A percentile compares a stretch with the other conserved stretches of the same genome.
Conservation (phyloP, 2,113 vertebrate species). For the Paradisaea rubra region DNA sequence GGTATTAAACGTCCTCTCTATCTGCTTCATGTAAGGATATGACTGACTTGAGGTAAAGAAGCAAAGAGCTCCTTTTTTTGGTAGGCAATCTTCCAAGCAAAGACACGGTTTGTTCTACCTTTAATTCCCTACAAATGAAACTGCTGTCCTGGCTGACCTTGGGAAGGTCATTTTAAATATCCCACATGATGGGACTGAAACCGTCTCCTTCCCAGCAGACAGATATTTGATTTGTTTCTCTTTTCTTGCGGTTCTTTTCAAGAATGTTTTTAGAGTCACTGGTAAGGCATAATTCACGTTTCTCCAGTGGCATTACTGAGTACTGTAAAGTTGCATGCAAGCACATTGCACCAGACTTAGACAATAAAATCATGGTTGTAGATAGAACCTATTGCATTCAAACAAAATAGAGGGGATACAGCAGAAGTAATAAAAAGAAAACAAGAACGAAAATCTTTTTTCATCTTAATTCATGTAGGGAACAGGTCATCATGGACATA, state of each 20-base stretch:
- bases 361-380: background rate
- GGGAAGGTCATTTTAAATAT: background rate
- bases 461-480: background rate
- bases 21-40: background rate
- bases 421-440: background rate
- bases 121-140: background rate
- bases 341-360: background rate
- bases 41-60: background rate
- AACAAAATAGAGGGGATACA: background rate
- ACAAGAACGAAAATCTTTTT: background rate
- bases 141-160: background rate
- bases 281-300: background rate
- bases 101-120: background rate
- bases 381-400: background rate
- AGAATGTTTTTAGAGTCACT: background rate
- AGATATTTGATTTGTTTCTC: background rate
- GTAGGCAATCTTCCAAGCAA: background rate
- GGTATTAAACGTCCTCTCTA: background rate
- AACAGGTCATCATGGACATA: background rate
- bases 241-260: background rate
- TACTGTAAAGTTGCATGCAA: background rate
- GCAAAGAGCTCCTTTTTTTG: background rate
- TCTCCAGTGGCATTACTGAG: background rate
- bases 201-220: background rate
- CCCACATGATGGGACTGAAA: background rate